phyloP scores from a whole-genome alignment of 2,888 invertebrate species.

The Meandrusa payeni region DNA sequence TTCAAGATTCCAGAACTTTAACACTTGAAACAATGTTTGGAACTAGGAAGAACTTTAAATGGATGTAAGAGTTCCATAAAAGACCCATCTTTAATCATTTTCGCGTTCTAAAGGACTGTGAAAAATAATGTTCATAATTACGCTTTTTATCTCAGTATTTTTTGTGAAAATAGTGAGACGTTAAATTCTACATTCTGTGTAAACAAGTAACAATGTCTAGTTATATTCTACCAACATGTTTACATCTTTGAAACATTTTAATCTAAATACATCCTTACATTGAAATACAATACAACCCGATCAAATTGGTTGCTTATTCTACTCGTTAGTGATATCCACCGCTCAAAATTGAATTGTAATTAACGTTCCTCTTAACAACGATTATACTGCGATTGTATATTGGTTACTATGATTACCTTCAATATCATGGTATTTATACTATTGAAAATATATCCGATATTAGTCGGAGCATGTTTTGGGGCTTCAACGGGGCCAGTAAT shows the following conservation, averaged over 20 bases:
- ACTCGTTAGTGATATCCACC: too few species aligned
- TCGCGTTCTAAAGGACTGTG: too few species aligned
- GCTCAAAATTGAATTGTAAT: neutral
- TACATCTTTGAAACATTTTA: too few species aligned
- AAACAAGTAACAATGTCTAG: too few species aligned
- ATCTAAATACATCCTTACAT: too few species aligned
- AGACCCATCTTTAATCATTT: neutral
- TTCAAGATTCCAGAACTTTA: slow-evolving; percentile 11
- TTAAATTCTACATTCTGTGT: too few species aligned
- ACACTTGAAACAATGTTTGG: slow-evolving; percentile 6
- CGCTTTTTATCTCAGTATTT: too few species aligned
- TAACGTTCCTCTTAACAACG: neutral
- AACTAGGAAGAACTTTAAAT: slow-evolving; percentile 14
- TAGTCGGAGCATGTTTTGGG: slow-evolving; percentile 51
- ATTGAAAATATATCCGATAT: slow-evolving; percentile 13
- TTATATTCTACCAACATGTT: too few species aligned
- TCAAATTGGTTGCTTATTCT: too few species aligned
- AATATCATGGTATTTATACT: neutral
- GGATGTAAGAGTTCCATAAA: slow-evolving; percentile 2
- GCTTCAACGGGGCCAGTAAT: slow-evolving; percentile 38
- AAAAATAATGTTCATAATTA: too few species aligned
- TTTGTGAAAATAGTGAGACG: too few species aligned
- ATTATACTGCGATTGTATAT: neutral
- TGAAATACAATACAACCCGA: too few species aligned
- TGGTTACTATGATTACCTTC: neutral